Percentiles rank a stretch among this genome's conserved stretches.
Conservation (phyloP, 2,797 vertebrate species). For the Sebastes vulpes region DNA sequence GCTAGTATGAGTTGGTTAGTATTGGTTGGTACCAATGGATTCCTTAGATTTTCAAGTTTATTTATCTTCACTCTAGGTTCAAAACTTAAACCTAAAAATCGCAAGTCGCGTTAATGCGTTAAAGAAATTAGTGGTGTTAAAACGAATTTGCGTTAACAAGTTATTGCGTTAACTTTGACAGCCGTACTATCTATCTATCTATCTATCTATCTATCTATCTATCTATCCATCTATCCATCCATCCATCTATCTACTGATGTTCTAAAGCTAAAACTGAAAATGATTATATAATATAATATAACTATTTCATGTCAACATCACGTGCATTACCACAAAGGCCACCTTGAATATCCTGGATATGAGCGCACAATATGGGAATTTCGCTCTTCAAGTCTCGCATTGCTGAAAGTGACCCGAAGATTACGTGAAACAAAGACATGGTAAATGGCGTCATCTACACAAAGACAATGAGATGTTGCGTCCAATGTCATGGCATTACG, state of each 20-base stretch:
- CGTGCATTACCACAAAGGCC: constrained; percentile 15
- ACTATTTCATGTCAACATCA: neutral
- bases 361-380: constrained; percentile 22
- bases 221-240: neutral
- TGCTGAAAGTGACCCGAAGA: constrained; percentile 67
- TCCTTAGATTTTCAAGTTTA: no score
- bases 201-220: neutral
- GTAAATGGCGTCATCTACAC: constrained; percentile 73
- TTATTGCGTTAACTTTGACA: no score
- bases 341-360: neutral
- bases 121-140: no score
- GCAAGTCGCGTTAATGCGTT: no score
- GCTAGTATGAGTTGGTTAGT: no score
- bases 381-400: constrained; percentile 18
- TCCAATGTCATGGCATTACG: constrained; percentile 66
- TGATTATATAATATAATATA: neutral
- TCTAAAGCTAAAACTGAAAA: neutral
- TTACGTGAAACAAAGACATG: constrained; percentile 71
- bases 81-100: no score
- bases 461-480: constrained; percentile 73
- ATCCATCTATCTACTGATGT: neutral
- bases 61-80: no score
- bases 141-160: no score
- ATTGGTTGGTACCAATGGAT: no score
- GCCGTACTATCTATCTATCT: neutral